Base-by-base conservation (phyloP, 2,797 vertebrate genomes). In the Chelmon rostratus region DNA sequence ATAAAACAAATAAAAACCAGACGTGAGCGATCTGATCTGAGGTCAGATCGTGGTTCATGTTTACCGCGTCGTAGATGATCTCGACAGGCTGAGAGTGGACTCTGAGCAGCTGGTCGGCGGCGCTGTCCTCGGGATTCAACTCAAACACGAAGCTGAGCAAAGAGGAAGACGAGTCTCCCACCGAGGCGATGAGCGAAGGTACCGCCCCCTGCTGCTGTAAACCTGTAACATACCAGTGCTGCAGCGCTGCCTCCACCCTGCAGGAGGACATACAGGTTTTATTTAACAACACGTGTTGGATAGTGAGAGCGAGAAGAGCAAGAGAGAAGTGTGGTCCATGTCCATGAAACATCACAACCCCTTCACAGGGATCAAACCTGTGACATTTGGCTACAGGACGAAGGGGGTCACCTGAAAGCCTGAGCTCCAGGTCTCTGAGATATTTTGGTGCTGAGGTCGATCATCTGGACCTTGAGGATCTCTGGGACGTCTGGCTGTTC, bases 371-470 rank as follows among this genome's bases (percentile, higher is more conserved):
- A 16, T 63, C 23, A 8, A 21, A 65, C 72, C 33, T 25, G 53
- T 10, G 18, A 28, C n/a, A 1, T 16, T 3, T 16, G 37, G 58
- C 18, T 12, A n/a, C 0, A n/a, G 6, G 35, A 12, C 1, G 15
- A 4, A 3, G 12, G 4, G 42, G 2, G 38, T 64, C 93, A 98
- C 98, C 96, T 98, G 83, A 99, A 78, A 46, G 97, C 97, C 93
- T 99, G 97, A 50, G 97, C 98, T 91, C 98, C 98, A 0, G 98
- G 98, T 81, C 98, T 95, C 90, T 98, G 98, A 21, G 93, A 97
- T 65, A 98, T 93, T 79, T 93, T 95, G n/a, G 96, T 98, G 83
- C 96, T 97, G 77, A 99, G 93, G 87, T 97, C 96, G 54, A 98
- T 96, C 91, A 99, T 97, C 91, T 98, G 97, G 31, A 99, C 91